Percentiles rank a stretch among this genome's conserved stretches.
These are phyloP conservation scores for Parauchenoglanis punctatus DNA, from an alignment of 2,797 vertebrate genomes.

Conservation along the genomic window DNA sequence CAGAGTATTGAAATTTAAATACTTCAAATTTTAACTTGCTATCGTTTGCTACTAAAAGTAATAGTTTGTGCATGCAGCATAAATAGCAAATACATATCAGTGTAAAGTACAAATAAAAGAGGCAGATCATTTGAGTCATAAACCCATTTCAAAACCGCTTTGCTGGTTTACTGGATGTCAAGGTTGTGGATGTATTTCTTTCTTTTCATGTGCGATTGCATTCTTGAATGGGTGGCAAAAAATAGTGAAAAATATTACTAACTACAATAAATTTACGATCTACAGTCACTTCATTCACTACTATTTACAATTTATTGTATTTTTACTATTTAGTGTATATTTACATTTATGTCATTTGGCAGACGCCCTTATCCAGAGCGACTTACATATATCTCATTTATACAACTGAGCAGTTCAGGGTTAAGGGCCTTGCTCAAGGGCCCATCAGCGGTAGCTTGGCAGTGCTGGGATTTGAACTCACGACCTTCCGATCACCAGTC, in stretches of 20 bases:
- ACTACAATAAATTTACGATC: background rate
- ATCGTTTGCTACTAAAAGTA: background rate
- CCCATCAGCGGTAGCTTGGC: no score
- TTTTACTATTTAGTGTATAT: background rate
- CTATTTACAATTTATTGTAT: background rate
- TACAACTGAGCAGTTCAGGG: no score
- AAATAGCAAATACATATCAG: background rate
- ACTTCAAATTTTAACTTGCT: background rate
- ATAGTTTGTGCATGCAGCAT: background rate
- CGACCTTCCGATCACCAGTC: no score
- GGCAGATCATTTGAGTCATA: background rate
- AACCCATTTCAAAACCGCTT: background rate
- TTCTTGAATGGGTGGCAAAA: background rate
- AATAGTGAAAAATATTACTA: background rate
- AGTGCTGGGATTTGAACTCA: no score
- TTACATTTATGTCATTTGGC: no score
- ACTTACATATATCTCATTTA: no score
- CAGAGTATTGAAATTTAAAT: background rate
- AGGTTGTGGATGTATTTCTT: background rate
- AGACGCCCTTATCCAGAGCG: no score
- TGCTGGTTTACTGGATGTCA: background rate
- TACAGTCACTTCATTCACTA: background rate
- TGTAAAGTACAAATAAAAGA: background rate
- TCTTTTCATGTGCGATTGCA: background rate
- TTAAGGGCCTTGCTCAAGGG: no score